These are phyloP conservation scores for Tetragonisca angustula DNA, from an alignment of 2,888 invertebrate genomes.

Conservation along the genomic window DNA sequence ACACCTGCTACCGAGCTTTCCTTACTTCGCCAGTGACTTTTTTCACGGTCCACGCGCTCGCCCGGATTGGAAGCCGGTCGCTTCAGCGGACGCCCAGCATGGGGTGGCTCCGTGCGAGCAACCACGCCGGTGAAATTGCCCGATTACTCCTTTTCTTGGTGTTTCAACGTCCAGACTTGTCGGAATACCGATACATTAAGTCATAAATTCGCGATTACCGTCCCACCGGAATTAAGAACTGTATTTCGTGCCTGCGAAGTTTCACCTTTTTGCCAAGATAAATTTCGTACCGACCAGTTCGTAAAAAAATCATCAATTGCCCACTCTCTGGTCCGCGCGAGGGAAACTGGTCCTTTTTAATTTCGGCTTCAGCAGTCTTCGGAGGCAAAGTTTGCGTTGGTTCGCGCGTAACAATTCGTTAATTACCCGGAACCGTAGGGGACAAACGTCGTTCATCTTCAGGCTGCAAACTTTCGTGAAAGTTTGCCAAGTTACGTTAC, in stretches of 20 bases:
- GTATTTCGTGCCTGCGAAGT: background rate
- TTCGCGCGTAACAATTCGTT: background rate
- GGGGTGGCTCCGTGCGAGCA: conserved; percentile 31
- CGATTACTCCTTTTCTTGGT: conserved; percentile 54
- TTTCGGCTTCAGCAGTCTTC: background rate
- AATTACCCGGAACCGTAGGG: background rate
- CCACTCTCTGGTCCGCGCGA: background rate
- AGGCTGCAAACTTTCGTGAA: background rate
- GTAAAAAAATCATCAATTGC: background rate
- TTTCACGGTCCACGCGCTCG: conserved; percentile 47
- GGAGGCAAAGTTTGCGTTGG: background rate
- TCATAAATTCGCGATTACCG: conserved; percentile 52
- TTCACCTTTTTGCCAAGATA: background rate
- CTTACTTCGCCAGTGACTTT: conserved; percentile 39
- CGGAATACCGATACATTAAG: conserved; percentile 41
- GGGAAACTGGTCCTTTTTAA: background rate
- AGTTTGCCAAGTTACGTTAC: background rate
- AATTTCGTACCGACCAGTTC: background rate
- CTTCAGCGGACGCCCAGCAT: conserved; percentile 44
- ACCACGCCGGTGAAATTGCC: conserved; percentile 52
- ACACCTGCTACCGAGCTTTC: conserved; percentile 61
- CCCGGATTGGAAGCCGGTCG: conserved; percentile 40
- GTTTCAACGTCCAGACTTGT: conserved; percentile 43
- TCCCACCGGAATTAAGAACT: conserved; percentile 4
- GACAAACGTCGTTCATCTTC: background rate